Evolutionary conservation across 1,140 invertebrate genomes (phyloP).

Genomic region (Calephelis nemesis): DNA sequence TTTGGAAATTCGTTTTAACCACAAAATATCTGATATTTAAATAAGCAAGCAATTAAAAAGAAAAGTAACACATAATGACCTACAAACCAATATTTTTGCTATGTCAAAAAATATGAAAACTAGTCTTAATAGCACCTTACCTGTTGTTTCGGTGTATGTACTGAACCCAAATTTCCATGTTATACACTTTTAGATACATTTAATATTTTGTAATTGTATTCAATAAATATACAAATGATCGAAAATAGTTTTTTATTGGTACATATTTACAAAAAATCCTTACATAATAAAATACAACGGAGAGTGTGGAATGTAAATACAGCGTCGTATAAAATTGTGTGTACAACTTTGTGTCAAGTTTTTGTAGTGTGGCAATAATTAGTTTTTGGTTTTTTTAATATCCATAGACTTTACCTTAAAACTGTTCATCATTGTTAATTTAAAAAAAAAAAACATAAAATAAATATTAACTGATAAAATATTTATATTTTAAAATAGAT

Average conservation of each 20-base stretch:
- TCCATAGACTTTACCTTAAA: no score
- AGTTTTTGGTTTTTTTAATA: no score
- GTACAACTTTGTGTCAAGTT: slow-evolving; percentile 2
- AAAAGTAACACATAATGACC: no score
- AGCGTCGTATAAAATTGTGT: neutral
- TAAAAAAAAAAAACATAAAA: no score
- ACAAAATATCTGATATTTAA: no score
- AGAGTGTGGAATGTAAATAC: slow-evolving; percentile 10
- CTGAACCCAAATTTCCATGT: slow-evolving; percentile 57
- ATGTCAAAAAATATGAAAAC: neutral
- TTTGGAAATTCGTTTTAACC: no score
- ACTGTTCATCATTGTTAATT: no score
- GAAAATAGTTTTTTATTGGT: slow-evolving; percentile 65
- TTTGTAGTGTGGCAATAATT: neutral
- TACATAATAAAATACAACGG: neutral
- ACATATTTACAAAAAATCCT: slow-evolving; percentile 62
- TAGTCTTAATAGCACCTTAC: slow-evolving; percentile 3
- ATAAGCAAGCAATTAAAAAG: no score
- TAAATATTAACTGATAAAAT: no score
- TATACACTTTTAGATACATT: slow-evolving; percentile 58
- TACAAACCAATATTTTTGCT: neutral
- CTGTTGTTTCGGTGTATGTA: slow-evolving; percentile 28
- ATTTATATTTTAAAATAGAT: no score
- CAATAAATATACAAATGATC: slow-evolving; percentile 55
- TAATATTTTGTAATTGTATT: slow-evolving; percentile 57